These are phyloP conservation scores for Hoplostethus mediterraneus DNA, from an alignment of 2,797 vertebrate genomes.

Conservation along the genomic window DNA sequence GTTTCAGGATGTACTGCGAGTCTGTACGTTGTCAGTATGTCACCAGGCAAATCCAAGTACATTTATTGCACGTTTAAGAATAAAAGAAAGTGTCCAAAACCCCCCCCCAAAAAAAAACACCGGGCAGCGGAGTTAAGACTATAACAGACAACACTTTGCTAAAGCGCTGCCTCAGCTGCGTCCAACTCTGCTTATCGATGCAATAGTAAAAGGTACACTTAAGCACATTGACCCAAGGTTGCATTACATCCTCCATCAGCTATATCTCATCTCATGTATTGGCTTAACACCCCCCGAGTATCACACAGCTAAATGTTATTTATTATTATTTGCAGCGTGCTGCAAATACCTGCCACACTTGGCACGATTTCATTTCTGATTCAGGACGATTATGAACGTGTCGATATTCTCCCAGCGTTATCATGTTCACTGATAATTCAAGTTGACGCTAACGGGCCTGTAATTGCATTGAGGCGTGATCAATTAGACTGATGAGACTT, in stretches of 20 bases:
- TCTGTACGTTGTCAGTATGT: too few species aligned
- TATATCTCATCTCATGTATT: constrained; percentile 24
- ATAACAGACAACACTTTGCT: constrained; percentile 29
- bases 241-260: constrained; percentile 52
- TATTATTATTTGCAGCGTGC: constrained; percentile 28
- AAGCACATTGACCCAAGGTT: constrained; percentile 62
- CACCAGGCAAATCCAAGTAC: too few species aligned
- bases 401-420: constrained; percentile 49
- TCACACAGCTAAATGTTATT: constrained; percentile 17
- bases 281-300: constrained; percentile 39
- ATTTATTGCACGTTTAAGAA: background rate
- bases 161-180: constrained; percentile 61
- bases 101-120: constrained; percentile 39
- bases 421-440: constrained; percentile 63
- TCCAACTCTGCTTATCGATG: constrained; percentile 59
- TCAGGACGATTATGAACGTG: constrained; percentile 34
- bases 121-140: background rate
- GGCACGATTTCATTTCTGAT: constrained; percentile 36
- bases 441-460: constrained; percentile 55
- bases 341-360: constrained; percentile 28
- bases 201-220: constrained; percentile 60
- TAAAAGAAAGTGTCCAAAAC: constrained; percentile 36
- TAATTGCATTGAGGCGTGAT: constrained; percentile 58
- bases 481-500: constrained; percentile 59
- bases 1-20: too few species aligned